Evolutionary conservation across 1,140 invertebrate genomes (phyloP), one percentile per base, ranked within the genome.

Genomic region (Drosophila guanche): DNA sequence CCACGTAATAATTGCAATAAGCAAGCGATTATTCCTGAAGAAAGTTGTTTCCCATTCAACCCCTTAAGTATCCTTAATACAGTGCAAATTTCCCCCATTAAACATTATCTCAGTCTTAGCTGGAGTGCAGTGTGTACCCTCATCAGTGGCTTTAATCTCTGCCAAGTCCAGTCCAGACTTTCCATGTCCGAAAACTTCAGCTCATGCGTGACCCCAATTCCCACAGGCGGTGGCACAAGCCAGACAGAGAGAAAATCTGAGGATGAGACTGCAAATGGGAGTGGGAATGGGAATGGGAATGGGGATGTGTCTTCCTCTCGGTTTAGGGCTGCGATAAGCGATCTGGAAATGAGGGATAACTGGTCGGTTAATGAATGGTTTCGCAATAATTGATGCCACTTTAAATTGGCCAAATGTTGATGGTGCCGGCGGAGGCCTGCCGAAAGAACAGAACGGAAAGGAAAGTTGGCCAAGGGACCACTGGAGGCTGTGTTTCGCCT

Each of bases 341-440:
- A 86, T 86, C 81, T 52, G 45, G 63, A 79, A 86, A 85, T 85
- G 83, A 85, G 81, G 81, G 78, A 88, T 85, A 85, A 85, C 81
- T 85, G 81, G 77, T 50, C 73, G 79, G 73, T 81, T 85, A 88
- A 85, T 85, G 73, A 76, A 85, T 85, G 81, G 81, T 63, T 81
- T 85, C 83, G 65, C 73, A 86, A 85, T 88, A 85, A 85, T 85
- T 85, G 83, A 77, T 85, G 81, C 77, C 83, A 85, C 83, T 74
- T 86, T 80, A 85, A 81, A 85, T 58, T 85, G 80, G 63, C 70
- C 68, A 66, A 76, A 69, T 74, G 77, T 42, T 81, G 54, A 58
- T 61, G 65, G 65, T 43, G 45, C 6, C n/a, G n/a, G n/a, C n/a
- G n/a, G n/a, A n/a, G n/a, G n/a, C n/a, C n/a, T n/a, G n/a, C 53